A percentile compares a stretch with the other conserved stretches of the same genome.
Conservation (phyloP, 2,797 vertebrate species). For the Silurus aristotelis region DNA sequence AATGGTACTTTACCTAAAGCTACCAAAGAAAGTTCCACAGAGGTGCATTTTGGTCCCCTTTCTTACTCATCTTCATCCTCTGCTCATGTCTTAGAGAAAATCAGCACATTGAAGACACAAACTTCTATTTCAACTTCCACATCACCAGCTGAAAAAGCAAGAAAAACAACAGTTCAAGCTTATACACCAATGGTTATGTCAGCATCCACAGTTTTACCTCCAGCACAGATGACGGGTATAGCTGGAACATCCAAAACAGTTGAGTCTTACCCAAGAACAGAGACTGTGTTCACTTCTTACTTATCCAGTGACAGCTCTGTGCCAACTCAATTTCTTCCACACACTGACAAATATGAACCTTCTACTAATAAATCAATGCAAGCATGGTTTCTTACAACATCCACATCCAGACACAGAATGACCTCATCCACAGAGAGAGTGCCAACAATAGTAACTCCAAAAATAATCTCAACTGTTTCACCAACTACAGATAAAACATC, state of each 20-base stretch:
- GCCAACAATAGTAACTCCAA: conserved; percentile 62
- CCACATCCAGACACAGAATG: conserved; percentile 52
- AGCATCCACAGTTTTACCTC: conserved; percentile 40
- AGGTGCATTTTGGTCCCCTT: conserved; percentile 56
- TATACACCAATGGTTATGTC: conserved; percentile 47
- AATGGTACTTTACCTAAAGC: conserved; percentile 2
- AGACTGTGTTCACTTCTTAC: conserved; percentile 23
- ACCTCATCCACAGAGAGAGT: conserved; percentile 56
- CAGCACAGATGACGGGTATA: conserved; percentile 51
- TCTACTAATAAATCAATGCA: conserved; percentile 55
- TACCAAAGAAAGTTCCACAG: conserved; percentile 51
- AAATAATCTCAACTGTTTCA: conserved; percentile 39
- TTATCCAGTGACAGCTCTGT: conserved; percentile 54
- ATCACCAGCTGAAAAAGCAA: conserved; percentile 49
- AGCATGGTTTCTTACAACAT: conserved; percentile 27
- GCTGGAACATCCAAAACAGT: conserved; percentile 54
- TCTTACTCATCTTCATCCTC: conserved; percentile 59
- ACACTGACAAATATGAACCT: conserved; percentile 59
- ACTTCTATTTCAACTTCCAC: conserved; percentile 52
- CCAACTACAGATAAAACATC: conserved; percentile 42
- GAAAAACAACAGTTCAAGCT: conserved; percentile 40
- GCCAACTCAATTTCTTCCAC: conserved; percentile 46
- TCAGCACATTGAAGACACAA: conserved; percentile 50
- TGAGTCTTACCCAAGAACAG: conserved; percentile 38
- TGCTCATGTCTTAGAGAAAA: conserved; percentile 58